Evolutionary conservation across 1,140 invertebrate species (phyloP).

Genomic region (Whitmania pigra): DNA sequence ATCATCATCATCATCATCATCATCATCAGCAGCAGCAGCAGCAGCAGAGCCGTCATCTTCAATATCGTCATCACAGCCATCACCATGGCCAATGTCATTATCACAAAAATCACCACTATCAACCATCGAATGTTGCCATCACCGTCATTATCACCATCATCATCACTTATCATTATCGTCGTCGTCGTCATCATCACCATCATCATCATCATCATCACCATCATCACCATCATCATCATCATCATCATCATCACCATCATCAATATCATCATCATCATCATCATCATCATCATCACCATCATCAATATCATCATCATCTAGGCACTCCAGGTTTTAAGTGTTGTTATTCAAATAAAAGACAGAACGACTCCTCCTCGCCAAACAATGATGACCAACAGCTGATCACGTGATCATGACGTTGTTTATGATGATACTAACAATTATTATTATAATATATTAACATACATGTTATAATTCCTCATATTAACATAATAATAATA

Average conservation of each 20-base stretch:
- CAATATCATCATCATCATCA: not conserved
- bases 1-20: too few species aligned
- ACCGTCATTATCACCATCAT: not conserved
- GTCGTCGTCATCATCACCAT: not conserved
- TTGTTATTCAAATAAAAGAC: too few species aligned
- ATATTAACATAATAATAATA: too few species aligned
- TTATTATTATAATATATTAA: too few species aligned
- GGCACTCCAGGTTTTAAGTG: not conserved
- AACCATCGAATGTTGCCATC: too few species aligned
- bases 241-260: not conserved
- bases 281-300: not conserved
- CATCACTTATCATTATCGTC: conserved; percentile 2
- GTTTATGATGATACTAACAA: too few species aligned
- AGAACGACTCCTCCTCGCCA: too few species aligned
- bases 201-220: not conserved
- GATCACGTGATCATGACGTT: too few species aligned
- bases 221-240: not conserved
- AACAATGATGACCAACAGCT: too few species aligned
- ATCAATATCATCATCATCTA: conserved; percentile 2
- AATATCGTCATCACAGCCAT: not conserved
- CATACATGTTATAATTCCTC: too few species aligned
- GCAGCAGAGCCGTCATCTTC: too few species aligned
- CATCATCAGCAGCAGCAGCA: too few species aligned
- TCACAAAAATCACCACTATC: not conserved
- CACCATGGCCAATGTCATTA: not conserved